Evolutionary conservation across 92 coral and sea anemone species (phyloP).

Genomic region (Anthopleura xanthogrammica): DNA sequence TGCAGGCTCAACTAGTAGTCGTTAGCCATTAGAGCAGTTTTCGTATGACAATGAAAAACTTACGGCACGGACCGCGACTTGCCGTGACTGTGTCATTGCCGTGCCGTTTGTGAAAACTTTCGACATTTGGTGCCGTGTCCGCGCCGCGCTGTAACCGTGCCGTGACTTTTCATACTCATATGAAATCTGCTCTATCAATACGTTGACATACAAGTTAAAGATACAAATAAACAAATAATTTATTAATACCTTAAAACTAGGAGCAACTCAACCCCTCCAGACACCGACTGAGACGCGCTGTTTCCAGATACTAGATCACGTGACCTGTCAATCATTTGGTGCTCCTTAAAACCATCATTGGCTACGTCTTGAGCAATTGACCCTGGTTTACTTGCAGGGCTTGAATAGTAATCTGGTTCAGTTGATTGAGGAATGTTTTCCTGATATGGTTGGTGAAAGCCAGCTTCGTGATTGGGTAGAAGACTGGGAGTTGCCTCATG

Average conservation of each 20-base stretch:
- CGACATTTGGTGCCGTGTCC: no score
- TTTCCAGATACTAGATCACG: constrained; percentile 4
- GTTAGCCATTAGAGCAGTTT: no score
- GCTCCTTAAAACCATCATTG: not conserved
- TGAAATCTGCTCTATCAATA: no score
- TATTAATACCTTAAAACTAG: constrained; percentile 23
- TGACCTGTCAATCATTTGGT: not conserved
- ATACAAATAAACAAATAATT: no score
- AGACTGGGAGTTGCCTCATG: not conserved
- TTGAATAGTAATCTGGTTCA: not conserved
- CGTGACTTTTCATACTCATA: no score
- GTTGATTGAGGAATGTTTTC: not conserved
- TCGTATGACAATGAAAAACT: no score
- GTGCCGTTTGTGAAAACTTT: no score
- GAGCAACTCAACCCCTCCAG: constrained; percentile 32
- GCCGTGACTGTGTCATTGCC: no score
- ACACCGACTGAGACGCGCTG: not conserved
- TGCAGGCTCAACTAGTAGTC: no score
- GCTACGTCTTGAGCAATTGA: not conserved
- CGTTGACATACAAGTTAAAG: no score
- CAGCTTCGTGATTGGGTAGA: not conserved
- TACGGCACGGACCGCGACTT: no score
- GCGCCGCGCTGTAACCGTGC: no score
- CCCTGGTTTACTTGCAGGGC: not conserved
- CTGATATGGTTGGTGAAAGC: not conserved